Base-by-base conservation (phyloP, 2,888 invertebrate genomes). In the Chromoteleia sp. region DNA sequence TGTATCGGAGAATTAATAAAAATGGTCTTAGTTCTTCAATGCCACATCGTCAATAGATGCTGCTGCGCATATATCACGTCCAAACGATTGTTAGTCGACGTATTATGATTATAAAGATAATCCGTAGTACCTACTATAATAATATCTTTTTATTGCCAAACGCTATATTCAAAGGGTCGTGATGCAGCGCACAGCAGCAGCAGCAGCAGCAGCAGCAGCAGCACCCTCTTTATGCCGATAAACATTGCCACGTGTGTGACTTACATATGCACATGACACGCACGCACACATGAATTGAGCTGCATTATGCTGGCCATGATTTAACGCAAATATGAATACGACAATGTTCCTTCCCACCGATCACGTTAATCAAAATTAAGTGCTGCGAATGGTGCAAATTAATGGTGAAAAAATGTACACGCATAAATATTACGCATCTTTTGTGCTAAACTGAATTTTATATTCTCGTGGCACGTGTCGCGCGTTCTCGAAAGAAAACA, bases 331-430 rank as follows among this genome's bases (percentile, higher is more conserved):
- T 67, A 54, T 59, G 75, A 77, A 71, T 70, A 54, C 63, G 77
- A 59, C 77, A 52, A 36, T 45, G 58, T 61, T 73, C 56, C 63
- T 67, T 67, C 54, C 67, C 75, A 50, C 41, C 58, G 50, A 43
- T 73, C 58, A 12, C 41, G 67, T 73, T 79, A 71, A 73, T 65
- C 65, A 63, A 71, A 56, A 71, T 71, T 61, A 71, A 71, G 78
- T 36, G 30, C 63, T 41, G 12, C 30, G 56, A 43, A 45, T 45
- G 77, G 70, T 56, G 45, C 41, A 70, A 70, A 77, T 77, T 43
- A 45, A 77, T 70, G 56, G 48, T 39, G 39, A 30, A 70, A 77
- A 67, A 59, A 50, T 52, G 29, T 33, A 50, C 52, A 52, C 59
- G 33, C 19, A 48, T 67, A 67, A 48, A 67, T 67, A 50, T 48